Evolutionary conservation across 2,113 vertebrate species (phyloP).

Genomic region (Vulpes vulpes): DNA sequence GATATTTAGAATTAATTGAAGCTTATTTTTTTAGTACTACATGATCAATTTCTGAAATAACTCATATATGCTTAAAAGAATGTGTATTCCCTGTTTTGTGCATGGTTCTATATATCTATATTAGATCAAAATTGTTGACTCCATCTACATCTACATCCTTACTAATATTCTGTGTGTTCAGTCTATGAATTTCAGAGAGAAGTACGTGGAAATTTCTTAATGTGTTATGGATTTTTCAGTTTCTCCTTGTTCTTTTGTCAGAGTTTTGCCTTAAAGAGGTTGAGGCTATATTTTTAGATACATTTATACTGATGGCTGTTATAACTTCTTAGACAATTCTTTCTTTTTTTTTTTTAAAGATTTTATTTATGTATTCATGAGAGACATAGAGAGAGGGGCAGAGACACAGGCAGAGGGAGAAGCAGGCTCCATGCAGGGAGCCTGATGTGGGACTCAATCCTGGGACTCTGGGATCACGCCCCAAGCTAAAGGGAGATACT

Average conservation of each 20-base stretch:
- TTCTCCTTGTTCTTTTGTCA: neutral
- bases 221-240: neutral
- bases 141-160: neutral
- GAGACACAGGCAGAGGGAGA: no score
- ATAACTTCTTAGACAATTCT: neutral
- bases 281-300: neutral
- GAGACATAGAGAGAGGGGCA: no score
- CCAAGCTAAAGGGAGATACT: no score
- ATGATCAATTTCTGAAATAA: conserved; percentile 45
- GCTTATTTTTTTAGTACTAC: neutral
- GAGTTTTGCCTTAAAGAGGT: neutral
- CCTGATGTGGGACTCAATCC: no score
- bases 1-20: neutral
- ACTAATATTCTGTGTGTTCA: neutral
- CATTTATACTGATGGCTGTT: neutral
- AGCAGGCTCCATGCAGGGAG: no score
- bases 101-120: neutral
- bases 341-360: no score
- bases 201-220: neutral
- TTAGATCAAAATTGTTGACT: conserved; percentile 18
- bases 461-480: no score
- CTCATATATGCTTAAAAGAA: neutral
- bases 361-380: no score
- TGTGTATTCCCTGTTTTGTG: neutral
- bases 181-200: neutral